These are phyloP conservation scores for Lucilia sericata DNA, from an alignment of 1,140 invertebrate genomes.

Conservation along the genomic window DNA sequence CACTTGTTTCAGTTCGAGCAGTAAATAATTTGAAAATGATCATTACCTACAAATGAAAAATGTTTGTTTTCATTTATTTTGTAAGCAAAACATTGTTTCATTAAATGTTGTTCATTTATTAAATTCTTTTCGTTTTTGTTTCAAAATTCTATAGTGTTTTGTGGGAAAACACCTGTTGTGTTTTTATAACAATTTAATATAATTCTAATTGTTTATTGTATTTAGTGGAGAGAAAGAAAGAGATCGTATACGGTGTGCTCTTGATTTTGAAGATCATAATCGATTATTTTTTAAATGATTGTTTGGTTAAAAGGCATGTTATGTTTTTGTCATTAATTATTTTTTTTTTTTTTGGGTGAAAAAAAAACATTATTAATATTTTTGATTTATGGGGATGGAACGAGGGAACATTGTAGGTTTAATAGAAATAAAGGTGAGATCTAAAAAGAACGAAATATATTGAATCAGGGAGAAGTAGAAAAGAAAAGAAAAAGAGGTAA, in stretches of 20 bases:
- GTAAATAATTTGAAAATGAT: background rate
- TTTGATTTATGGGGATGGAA: background rate
- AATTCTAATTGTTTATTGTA: background rate
- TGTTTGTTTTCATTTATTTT: constrained; percentile 40
- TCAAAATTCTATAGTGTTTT: background rate
- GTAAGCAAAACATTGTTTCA: constrained; percentile 38
- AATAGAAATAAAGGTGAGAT: no score
- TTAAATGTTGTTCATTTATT: constrained; percentile 30
- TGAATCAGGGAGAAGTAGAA: no score
- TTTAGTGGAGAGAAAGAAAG: background rate
- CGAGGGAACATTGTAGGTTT: no score
- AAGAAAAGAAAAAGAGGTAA: no score
- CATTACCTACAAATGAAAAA: constrained; percentile 12
- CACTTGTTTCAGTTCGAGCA: no score
- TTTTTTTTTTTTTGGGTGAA: background rate
- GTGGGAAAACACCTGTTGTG: constrained; percentile 44
- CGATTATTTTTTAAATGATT: constrained; percentile 27
- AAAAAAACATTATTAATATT: background rate
- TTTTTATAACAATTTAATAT: constrained; percentile 39
- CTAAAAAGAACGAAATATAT: no score
- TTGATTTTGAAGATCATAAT: background rate
- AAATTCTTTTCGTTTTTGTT: background rate
- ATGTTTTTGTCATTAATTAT: background rate
- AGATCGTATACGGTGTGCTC: no score
- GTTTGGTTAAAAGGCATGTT: background rate